These are phyloP conservation scores for Drusus annulatus DNA, from an alignment of 1,140 invertebrate species.

Conservation along the genomic window DNA sequence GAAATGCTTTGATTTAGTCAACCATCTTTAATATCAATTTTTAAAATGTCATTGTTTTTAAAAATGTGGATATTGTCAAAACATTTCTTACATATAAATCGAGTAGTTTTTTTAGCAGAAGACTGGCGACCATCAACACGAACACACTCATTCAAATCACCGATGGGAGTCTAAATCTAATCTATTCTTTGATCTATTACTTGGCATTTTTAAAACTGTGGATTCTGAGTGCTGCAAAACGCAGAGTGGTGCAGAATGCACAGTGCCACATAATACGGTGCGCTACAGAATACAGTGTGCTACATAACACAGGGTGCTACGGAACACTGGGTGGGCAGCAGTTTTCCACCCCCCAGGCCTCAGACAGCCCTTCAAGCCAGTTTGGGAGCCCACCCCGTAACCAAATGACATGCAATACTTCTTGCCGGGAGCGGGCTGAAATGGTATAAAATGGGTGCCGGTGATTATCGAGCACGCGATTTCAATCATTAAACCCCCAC, in stretches of 20 bases:
- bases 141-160: background rate
- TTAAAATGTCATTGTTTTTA: too few relatives aligned
- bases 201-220: background rate
- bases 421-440: background rate
- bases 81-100: too few relatives aligned
- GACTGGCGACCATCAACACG: too few relatives aligned
- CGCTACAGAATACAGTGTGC: too few relatives aligned
- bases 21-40: too few relatives aligned
- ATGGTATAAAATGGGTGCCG: slow-evolving; percentile 16
- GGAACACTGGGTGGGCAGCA: too few relatives aligned
- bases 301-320: too few relatives aligned
- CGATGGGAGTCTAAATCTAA: background rate
- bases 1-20: too few relatives aligned
- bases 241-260: too few relatives aligned
- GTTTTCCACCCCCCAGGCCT: background rate
- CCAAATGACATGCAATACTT: slow-evolving; percentile 50
- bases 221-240: background rate
- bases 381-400: slow-evolving; percentile 28
- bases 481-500: slow-evolving; percentile 55
- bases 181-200: background rate
- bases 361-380: slow-evolving; percentile 20
- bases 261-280: too few relatives aligned
- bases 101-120: too few relatives aligned
- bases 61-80: too few relatives aligned
- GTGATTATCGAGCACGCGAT: slow-evolving; percentile 55